Conservation (phyloP, 2,888 invertebrate species). For the Agriopis aurantiaria region DNA sequence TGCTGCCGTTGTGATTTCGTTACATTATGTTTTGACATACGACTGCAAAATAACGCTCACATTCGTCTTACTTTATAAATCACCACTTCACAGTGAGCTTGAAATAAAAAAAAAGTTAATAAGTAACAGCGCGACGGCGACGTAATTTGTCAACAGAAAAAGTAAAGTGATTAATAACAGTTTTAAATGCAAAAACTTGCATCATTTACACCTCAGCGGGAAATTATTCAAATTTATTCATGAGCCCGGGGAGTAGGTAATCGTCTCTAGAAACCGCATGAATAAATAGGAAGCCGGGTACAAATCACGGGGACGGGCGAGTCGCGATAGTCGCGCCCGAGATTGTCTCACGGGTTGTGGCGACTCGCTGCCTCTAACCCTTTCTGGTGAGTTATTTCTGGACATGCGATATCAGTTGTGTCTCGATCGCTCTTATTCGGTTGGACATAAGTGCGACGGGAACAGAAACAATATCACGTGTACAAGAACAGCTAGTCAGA, state of each 20-base stretch:
- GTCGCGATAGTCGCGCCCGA: conserved; percentile 51
- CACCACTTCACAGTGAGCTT: conserved; percentile 8
- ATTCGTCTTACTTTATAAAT: conserved; percentile 18
- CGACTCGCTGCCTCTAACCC: conserved; percentile 17
- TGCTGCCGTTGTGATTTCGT: conserved; percentile 10
- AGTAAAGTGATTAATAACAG: conserved; percentile 76
- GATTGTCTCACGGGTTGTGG: conserved; percentile 49
- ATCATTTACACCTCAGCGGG: conserved; percentile 80
- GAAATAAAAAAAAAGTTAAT: conserved; percentile 20
- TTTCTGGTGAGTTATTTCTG: neutral
- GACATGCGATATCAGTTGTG: too few species aligned
- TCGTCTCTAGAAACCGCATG: conserved; percentile 80
- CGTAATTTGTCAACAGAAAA: conserved; percentile 68
- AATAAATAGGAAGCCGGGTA: conserved; percentile 80
- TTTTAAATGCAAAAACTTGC: conserved; percentile 83
- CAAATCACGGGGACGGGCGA: conserved; percentile 71
- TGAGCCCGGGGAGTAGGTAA: conserved; percentile 79
- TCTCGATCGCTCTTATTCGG: too few species aligned
- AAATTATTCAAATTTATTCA: conserved; percentile 84
- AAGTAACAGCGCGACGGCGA: conserved; percentile 41
- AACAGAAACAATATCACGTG: too few species aligned
- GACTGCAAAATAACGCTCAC: conserved; percentile 16
- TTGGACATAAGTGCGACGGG: too few species aligned
- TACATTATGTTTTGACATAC: conserved; percentile 26
- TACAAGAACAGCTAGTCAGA: neutral